A percentile compares a stretch with the other conserved stretches of the same genome.
Conservation (phyloP, 2,113 vertebrate genomes). For the Apodemus speciosus region DNA sequence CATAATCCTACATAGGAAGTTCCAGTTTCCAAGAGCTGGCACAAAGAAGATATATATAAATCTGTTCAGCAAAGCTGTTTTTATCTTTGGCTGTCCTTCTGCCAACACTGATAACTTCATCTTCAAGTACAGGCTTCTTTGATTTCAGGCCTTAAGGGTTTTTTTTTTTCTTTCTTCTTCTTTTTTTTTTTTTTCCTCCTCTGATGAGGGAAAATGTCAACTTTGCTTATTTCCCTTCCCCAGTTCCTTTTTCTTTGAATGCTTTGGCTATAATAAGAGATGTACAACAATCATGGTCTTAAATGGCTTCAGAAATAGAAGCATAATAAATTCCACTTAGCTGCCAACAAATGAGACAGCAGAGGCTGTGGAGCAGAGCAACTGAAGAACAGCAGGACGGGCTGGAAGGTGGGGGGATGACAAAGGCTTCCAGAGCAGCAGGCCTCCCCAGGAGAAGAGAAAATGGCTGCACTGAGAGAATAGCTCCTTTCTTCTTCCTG, state of each 20-base stretch:
- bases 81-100: slow-evolving; percentile 36
- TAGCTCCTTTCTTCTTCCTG: slow-evolving; percentile 10
- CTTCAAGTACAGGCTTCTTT: slow-evolving; percentile 61
- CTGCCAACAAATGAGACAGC: slow-evolving; percentile 69
- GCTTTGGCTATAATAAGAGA: slow-evolving; percentile 73
- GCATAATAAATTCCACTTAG: slow-evolving; percentile 70
- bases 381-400: slow-evolving; percentile 61
- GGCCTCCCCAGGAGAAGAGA: background rate
- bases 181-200: slow-evolving; percentile 34
- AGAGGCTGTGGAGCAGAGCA: slow-evolving; percentile 37
- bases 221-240: slow-evolving; percentile 53
- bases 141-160: slow-evolving; percentile 48
- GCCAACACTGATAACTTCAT: slow-evolving; percentile 18
- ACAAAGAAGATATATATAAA: slow-evolving; percentile 8
- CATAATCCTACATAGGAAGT: slow-evolving; percentile 28
- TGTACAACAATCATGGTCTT: slow-evolving; percentile 76
- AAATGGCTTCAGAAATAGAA: slow-evolving; percentile 73
- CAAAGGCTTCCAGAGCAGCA: slow-evolving; percentile 43
- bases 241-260: slow-evolving; percentile 69
- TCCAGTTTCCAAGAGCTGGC: background rate
- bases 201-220: slow-evolving; percentile 56
- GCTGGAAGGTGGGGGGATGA: background rate
- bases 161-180: slow-evolving; percentile 57
- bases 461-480: background rate
- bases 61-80: slow-evolving; percentile 42